Conservation (phyloP, 2,888 invertebrate genomes). For the Aricia artaxerxes region DNA sequence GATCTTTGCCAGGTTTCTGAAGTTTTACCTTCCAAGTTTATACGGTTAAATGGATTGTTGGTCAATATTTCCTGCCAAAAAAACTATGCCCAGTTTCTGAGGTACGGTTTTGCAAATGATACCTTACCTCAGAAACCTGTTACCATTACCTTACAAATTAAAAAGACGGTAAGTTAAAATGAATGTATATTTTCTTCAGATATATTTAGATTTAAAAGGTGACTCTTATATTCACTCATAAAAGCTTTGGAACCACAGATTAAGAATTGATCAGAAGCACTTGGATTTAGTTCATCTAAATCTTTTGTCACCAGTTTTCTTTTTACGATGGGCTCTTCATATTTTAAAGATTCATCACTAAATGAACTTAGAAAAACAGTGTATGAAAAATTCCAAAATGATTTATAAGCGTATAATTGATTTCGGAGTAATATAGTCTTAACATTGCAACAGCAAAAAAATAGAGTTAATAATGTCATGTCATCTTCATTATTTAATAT, state of each 20-base stretch:
- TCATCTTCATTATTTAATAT: constrained; percentile 85
- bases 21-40: too few species aligned
- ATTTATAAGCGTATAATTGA: constrained; percentile 78
- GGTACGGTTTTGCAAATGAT: neutral
- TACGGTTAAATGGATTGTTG: too few species aligned
- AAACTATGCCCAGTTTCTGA: too few species aligned
- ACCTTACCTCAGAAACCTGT: too few species aligned
- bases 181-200: constrained; percentile 54
- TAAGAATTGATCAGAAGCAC: constrained; percentile 67
- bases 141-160: neutral
- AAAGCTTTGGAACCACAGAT: constrained; percentile 83
- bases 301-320: constrained; percentile 58
- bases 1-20: too few species aligned
- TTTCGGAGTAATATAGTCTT: constrained; percentile 82
- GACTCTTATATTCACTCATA: constrained; percentile 68
- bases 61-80: too few species aligned
- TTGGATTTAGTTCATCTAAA: constrained; percentile 57
- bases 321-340: constrained; percentile 74
- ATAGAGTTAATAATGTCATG: constrained; percentile 81
- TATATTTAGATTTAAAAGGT: constrained; percentile 51
- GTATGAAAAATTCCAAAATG: constrained; percentile 88
- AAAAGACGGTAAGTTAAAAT: constrained; percentile 51
- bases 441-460: constrained; percentile 81
- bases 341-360: constrained; percentile 53
- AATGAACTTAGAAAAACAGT: constrained; percentile 76